Evolutionary conservation across 1,140 invertebrate species (phyloP).

Genomic region (Antheraea pernyi): DNA sequence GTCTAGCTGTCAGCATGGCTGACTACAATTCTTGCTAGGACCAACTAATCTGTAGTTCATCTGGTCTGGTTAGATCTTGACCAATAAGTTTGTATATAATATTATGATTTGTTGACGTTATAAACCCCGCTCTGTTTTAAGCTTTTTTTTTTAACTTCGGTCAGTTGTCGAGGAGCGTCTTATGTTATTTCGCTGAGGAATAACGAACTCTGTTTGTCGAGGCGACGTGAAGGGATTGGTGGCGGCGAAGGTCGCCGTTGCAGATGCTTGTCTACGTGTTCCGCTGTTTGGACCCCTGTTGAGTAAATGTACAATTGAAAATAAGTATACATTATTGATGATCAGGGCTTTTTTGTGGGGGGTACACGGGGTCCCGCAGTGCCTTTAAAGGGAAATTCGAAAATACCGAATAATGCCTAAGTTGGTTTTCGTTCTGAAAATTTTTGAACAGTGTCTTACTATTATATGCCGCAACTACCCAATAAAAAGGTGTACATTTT

Average conservation of each 20-base stretch:
- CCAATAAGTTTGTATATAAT: background rate
- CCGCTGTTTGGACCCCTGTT: slow-evolving; percentile 8
- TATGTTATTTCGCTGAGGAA: slow-evolving; percentile 72
- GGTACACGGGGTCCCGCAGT: too few relatives aligned
- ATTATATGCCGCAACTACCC: too few relatives aligned
- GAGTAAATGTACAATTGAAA: background rate
- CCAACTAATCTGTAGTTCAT: too few relatives aligned
- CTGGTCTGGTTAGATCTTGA: background rate
- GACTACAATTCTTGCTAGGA: background rate
- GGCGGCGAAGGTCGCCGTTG: slow-evolving; percentile 53
- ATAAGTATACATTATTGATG: too few relatives aligned
- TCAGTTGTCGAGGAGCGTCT: slow-evolving; percentile 53
- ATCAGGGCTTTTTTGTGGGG: too few relatives aligned
- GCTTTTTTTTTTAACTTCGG: slow-evolving; percentile 25
- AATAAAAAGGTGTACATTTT: too few relatives aligned
- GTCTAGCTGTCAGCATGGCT: background rate
- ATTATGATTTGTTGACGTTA: background rate
- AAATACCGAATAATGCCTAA: too few relatives aligned
- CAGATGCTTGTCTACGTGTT: slow-evolving; percentile 21
- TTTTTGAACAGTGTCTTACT: too few relatives aligned
- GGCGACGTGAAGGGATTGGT: slow-evolving; percentile 70
- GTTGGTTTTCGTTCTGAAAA: too few relatives aligned
- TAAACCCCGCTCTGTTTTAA: background rate
- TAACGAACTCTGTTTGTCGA: slow-evolving; percentile 79
- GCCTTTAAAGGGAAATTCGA: too few relatives aligned